Conservation (phyloP, 64 coral and sea anemone genomes). For the Stichodactyla mertensii region DNA sequence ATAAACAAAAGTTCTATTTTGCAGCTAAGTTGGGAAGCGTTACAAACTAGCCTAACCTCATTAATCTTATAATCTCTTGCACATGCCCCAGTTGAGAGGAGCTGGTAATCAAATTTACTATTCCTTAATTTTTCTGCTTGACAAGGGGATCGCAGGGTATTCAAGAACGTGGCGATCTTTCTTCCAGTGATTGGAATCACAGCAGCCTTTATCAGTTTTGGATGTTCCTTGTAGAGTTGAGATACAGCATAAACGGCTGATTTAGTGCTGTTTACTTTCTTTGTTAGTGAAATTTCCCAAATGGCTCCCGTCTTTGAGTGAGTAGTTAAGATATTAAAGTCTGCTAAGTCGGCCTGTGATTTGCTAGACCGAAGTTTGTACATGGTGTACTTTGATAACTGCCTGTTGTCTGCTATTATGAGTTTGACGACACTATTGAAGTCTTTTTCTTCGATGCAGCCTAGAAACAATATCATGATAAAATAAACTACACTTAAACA, state of each 20-base stretch:
- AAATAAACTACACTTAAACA: not conserved
- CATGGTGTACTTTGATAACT: not conserved
- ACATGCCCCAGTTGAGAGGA: not conserved
- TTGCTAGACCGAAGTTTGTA: slow-evolving; percentile 1
- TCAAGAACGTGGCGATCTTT: not conserved
- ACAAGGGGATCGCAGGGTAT: not conserved
- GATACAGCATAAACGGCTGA: not conserved
- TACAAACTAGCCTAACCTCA: not conserved
- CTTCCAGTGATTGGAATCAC: not conserved
- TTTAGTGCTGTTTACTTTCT: slow-evolving; percentile 5
- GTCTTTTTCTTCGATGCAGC: slow-evolving; percentile 18
- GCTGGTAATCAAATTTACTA: not conserved
- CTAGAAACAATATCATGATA: not conserved
- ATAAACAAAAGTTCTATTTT: not conserved
- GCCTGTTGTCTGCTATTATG: not conserved
- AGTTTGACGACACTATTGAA: slow-evolving; percentile 19
- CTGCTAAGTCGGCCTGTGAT: not conserved
- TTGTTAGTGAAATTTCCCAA: not conserved
- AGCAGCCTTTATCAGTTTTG: not conserved
- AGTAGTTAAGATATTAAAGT: slow-evolving; percentile 9
- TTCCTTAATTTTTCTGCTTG: not conserved
- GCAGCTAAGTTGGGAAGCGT: not conserved
- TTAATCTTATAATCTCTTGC: not conserved
- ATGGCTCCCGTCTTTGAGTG: not conserved
- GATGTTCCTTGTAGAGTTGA: slow-evolving; percentile 1